Base-by-base conservation (phyloP, 2,888 invertebrate genomes). In the Drosophila hamatofila region DNA sequence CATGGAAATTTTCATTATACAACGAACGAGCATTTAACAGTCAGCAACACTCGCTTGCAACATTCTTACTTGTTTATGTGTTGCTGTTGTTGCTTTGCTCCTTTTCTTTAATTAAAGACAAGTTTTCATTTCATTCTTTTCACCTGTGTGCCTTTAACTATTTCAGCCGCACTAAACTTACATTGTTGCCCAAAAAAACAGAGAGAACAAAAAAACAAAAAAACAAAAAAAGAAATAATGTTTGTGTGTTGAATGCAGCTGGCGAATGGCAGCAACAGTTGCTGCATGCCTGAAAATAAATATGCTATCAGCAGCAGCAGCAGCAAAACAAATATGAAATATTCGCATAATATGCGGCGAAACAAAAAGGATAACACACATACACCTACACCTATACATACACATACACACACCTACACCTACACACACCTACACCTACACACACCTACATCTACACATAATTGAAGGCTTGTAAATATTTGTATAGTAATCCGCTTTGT, bases 71-170 rank as follows among this genome's bases (percentile, higher is more conserved):
- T 49, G 30, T 49, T 33, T 49, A 49, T 71, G 57, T 63, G 65
- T 65, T 57, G 51, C 55, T 61, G 44, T 57, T 55, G 66, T 60
- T 66, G 57, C 60, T 74, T 71, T 72, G 65, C 74, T 74, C 72
- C 73, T 81, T 79, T 78, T 80, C 80, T 78, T 83, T 86, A 88
- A 87, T 88, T 88, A 88, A 87, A 88, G 78, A 86, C 87, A 78
- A 84, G 88, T 88, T 86, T 84, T 83, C 78, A 86, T 80, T 82
- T 78, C 79, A 86, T 78, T 87, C 83, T 81, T 78, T 76, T 75
- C 81, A 84, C 83, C 73, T 79, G 72, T 54, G 42, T 25, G 52
- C 62, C 67, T 68, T 79, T 62, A 67, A 68, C 79, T 75, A 78
- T 79, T 79, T 73, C 51, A 67, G 69, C 72, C 66, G 72, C 78